These are phyloP conservation scores for Andinoacara biseriatus DNA, from an alignment of 2,113 vertebrate genomes.

Conservation along the genomic window DNA sequence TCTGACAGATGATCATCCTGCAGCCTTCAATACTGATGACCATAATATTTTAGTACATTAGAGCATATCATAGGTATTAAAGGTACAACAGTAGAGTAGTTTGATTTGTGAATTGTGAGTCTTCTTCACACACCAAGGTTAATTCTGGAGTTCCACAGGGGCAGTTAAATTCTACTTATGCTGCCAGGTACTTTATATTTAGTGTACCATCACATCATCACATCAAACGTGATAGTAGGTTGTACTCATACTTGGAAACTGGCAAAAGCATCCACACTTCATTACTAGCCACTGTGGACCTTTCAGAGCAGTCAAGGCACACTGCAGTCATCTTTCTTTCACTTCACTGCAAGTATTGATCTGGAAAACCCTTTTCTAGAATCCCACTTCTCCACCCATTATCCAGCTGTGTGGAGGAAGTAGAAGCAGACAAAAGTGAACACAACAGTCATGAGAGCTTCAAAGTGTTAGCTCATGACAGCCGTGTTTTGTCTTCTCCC, in stretches of 20 bases:
- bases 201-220: not conserved
- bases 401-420: not conserved
- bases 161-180: not conserved
- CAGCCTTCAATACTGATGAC: no score
- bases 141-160: no score
- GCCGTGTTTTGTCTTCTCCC: slow-evolving; percentile 30
- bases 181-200: not conserved
- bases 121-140: no score
- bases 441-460: slow-evolving; percentile 11
- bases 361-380: not conserved
- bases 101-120: no score
- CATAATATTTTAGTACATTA: no score
- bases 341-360: not conserved
- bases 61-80: no score
- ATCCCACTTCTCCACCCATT: not conserved
- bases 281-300: slow-evolving; percentile 9
- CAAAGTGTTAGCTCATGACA: slow-evolving; percentile 11
- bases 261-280: slow-evolving; percentile 27
- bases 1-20: no score
- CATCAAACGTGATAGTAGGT: not conserved
- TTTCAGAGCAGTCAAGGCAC: not conserved
- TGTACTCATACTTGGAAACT: slow-evolving; percentile 13
- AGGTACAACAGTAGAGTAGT: no score
- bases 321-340: not conserved
- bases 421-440: slow-evolving; percentile 3